Base-by-base conservation (phyloP, 2,113 vertebrate genomes). In the Vulpes lagopus region DNA sequence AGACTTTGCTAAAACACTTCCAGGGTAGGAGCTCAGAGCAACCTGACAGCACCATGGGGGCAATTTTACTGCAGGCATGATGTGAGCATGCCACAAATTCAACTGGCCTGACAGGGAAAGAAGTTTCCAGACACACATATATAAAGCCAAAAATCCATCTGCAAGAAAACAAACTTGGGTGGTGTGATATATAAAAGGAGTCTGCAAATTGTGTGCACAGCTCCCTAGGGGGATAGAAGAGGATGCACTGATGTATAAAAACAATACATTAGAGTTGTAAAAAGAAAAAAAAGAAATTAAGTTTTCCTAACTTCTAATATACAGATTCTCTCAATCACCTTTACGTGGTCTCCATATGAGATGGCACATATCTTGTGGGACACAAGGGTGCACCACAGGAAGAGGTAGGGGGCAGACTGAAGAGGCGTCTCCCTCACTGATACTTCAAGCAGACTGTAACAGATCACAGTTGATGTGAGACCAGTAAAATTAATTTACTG, bases 301-400 rank as follows among this genome's bases (percentile, higher is more conserved):
- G 6, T 15, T 76, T 51, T 88, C 3, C 35, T 22, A 27, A 19
- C 69, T 73, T 71, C 62, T 22, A 89, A 89, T 20, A 49, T 0
- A 19, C 20, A 62, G 11, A 62, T 35, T 62, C 53, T 32, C 73
- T 78, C 53, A 5, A 83, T 53, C 57, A 27, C 35, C 11, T 17
- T 51, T 35, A 35, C 0, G 0, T 2, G 10, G 10, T 15, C 30
- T 8, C 22, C 59, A 1, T 38, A 30, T 22, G 43, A 76, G 62
- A 25, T 22, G 57, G 11, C 0, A 1, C 17, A 8, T 27, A 22
- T n/a, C 25, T 35, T 5, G 0, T 19, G 11, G 25, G 64, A 19
- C 0, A 27, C 6, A 10, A 1, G 4, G 62, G 51, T 80, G 9
- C 62, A 49, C 76, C 55, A 25, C 16, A 11, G 32, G 30, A 51